A percentile compares a stretch with the other conserved stretches of the same genome.
Conservation (phyloP, 1,140 invertebrate species). For the Sycophila sp. region DNA sequence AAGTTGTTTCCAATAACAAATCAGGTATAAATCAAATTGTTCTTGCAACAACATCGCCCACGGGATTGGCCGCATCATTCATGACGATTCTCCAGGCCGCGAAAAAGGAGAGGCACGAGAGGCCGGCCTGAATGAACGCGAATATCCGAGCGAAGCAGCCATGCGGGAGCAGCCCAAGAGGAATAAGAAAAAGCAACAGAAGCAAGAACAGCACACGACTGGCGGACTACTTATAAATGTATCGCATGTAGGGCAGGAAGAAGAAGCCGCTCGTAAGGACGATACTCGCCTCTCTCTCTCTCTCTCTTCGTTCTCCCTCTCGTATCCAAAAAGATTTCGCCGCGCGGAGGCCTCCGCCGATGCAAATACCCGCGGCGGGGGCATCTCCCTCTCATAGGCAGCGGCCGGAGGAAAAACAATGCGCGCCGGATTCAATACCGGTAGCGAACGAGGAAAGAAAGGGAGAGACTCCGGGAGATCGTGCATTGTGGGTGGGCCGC, state of each 20-base stretch:
- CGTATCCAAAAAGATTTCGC: conserved; percentile 27
- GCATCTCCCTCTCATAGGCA: conserved; percentile 31
- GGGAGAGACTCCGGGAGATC: conserved; percentile 52
- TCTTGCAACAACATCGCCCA: neutral
- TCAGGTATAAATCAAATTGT: conserved; percentile 4
- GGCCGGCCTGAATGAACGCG: neutral
- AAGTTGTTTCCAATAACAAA: conserved; percentile 26
- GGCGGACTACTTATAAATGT: conserved; percentile 24
- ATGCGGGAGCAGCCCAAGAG: neutral
- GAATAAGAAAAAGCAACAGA: neutral
- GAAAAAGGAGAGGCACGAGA: neutral
- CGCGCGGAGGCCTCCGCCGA: conserved; percentile 46
- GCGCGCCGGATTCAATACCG: conserved; percentile 65
- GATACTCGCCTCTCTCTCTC: neutral
- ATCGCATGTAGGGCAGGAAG: conserved; percentile 11
- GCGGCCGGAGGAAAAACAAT: conserved; percentile 60
- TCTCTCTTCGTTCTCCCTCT: neutral
- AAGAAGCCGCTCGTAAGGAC: neutral
- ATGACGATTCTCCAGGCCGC: neutral
- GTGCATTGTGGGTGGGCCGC: conserved; percentile 65
- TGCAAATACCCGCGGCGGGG: conserved; percentile 65
- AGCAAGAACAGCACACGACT: neutral
- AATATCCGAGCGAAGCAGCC: neutral
- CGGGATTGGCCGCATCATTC: neutral
- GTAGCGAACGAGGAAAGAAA: conserved; percentile 56